Evolutionary conservation across 2,797 vertebrate species (phyloP).

Genomic region (Schizopygopsis pylzovi): DNA sequence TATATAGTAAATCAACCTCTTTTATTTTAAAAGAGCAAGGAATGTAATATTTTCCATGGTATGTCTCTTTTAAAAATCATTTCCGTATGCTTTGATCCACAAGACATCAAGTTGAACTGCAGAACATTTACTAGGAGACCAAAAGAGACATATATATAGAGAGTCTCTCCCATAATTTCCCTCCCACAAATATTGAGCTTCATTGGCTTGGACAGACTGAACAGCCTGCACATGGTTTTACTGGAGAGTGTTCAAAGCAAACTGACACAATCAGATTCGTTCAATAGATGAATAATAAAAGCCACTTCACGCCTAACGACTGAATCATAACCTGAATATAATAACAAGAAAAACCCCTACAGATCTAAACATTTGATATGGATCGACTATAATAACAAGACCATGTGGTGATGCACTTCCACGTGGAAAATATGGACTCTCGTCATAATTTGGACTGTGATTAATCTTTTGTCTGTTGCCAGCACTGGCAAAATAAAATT

Average conservation of each 20-base stretch:
- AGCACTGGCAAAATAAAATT: conserved; percentile 25
- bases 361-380: conserved; percentile 36
- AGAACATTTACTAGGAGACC: conserved; percentile 18
- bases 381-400: conserved; percentile 21
- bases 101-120: conserved; percentile 16
- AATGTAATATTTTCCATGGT: conserved; percentile 4
- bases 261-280: conserved; percentile 18
- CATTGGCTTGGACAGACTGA: conserved; percentile 17
- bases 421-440: neutral
- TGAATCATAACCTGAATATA: conserved; percentile 16
- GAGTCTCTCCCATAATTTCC: conserved; percentile 29
- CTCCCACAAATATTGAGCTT: conserved; percentile 30
- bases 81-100: conserved; percentile 27
- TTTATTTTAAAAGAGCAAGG: neutral
- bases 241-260: conserved; percentile 47
- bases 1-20: neutral
- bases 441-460: conserved; percentile 5
- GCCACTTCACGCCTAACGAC: neutral
- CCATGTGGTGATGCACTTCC: conserved; percentile 4
- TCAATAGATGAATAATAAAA: conserved; percentile 30
- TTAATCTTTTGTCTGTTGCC: conserved; percentile 41
- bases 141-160: neutral
- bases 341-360: conserved; percentile 24
- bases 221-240: conserved; percentile 25
- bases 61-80: conserved; percentile 3